These are phyloP conservation scores for Drosophila borborema DNA, from an alignment of 2,888 invertebrate species.

Conservation along the genomic window DNA sequence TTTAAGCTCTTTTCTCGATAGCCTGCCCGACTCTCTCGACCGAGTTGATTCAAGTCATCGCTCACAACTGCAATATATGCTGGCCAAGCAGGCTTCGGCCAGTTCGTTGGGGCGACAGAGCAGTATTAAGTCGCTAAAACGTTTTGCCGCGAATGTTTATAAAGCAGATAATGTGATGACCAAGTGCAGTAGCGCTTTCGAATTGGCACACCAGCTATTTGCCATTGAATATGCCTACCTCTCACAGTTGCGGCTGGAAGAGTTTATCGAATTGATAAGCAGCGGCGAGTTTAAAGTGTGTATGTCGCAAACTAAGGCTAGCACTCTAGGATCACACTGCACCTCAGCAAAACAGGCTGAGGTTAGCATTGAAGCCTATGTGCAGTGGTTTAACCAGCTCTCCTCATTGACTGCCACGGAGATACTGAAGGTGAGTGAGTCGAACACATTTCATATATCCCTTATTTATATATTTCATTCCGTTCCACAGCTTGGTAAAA, in stretches of 20 bases:
- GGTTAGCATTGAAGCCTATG: slow-evolving; percentile 94
- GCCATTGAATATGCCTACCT: slow-evolving; percentile 96
- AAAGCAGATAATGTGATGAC: slow-evolving; percentile 87
- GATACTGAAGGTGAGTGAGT: slow-evolving; percentile 91
- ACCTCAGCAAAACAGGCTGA: slow-evolving; percentile 26
- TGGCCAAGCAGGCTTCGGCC: slow-evolving; percentile 54
- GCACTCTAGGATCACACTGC: slow-evolving; percentile 89
- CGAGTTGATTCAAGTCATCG: slow-evolving; percentile 81
- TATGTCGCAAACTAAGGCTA: slow-evolving; percentile 85
- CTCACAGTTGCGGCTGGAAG: slow-evolving; percentile 97
- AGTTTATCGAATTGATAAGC: slow-evolving; percentile 96
- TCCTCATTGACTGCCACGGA: slow-evolving; percentile 97
- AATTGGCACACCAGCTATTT: slow-evolving; percentile 95
- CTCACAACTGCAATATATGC: slow-evolving; percentile 82
- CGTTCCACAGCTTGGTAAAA: slow-evolving; percentile 91
- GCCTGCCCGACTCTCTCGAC: slow-evolving; percentile 31
- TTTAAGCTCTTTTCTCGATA: slow-evolving; percentile 87
- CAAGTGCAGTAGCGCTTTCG: slow-evolving; percentile 91
- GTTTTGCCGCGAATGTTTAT: slow-evolving; percentile 62
- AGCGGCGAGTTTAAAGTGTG: slow-evolving; percentile 88
- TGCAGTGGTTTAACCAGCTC: slow-evolving; percentile 98
- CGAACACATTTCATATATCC: accelerated
- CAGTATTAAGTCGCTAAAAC: slow-evolving; percentile 85
- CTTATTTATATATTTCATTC: background rate
- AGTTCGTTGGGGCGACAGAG: slow-evolving; percentile 68